Base-by-base conservation (phyloP, 2,113 vertebrate species). In the Blennius ocellaris region DNA sequence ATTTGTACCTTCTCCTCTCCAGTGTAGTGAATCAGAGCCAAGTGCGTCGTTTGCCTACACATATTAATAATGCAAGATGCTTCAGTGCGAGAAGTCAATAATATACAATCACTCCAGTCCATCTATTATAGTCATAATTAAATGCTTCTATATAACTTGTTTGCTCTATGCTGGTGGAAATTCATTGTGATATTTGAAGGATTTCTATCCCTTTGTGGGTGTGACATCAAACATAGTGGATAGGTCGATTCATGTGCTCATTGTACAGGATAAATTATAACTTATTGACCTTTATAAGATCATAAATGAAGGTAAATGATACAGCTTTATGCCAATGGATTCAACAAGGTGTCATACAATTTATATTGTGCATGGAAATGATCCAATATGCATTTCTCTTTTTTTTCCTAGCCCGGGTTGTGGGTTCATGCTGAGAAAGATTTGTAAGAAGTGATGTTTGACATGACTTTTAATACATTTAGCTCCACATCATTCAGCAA, bases 401-500 rank as follows among this genome's bases (percentile, higher is more conserved):
- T 52, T 36, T 43, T 47, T 0, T 38, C 41, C 10, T 14, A 41
- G 21, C 53, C 44, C 56, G 6, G 17, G 15, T 64, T 63, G 7
- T 72, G 8, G 37, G 39, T 53, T 79, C 57, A 72, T 17, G 40
- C 49, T 48, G 15, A 51, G 30, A 78, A n/a, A 38, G 48, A 63
- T 59, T 67, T 76, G 58, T 48, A 55, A 41, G 47, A 71, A 70
- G 54, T 54, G 57, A 68, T 80, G 70, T 79, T 40, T 83, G 55
- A 73, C 71, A 75, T 30, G 39, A 12, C 4, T 62, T 79, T 73
- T 79, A 79, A 81, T 65, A 58, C 39, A 67, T 51, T 76, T 63
- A 74, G 49, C 21, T 60, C 14, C 30, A 56, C 36, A 54, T 48
- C 68, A 76, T 78, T 79, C 62, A 67, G 37, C 38, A 78, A 51